These are phyloP conservation scores for Falco punctatus DNA, from an alignment of 2,113 vertebrate species.

Conservation along the genomic window DNA sequence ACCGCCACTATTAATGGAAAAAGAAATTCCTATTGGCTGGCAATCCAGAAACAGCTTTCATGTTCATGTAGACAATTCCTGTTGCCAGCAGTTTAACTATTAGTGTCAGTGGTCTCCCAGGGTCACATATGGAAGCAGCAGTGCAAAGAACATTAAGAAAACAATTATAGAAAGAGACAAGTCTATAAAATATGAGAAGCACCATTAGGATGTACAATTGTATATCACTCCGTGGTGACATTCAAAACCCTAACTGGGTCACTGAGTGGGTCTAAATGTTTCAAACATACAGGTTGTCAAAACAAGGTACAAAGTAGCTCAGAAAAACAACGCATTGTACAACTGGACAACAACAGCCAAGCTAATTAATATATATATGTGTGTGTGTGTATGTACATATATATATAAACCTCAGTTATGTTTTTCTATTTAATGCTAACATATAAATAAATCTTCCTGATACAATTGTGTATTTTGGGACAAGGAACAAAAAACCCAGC, in stretches of 20 bases:
- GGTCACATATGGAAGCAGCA: neutral
- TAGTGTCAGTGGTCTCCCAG: constrained; percentile 4
- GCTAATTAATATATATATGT: neutral
- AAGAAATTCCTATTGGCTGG: constrained; percentile 25
- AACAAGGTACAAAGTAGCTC: neutral
- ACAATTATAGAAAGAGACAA: neutral
- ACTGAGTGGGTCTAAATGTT: neutral
- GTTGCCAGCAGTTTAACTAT: constrained; percentile 1
- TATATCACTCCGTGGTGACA: neutral
- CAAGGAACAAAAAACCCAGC: neutral
- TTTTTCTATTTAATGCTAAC: neutral
- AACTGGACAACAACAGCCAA: neutral
- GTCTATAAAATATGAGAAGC: neutral
- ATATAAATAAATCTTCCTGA: neutral
- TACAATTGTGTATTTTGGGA: neutral
- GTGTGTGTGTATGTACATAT: too few species aligned
- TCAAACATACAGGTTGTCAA: neutral
- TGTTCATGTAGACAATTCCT: neutral
- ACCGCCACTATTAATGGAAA: constrained; percentile 16
- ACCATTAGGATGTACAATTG: neutral
- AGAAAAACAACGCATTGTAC: neutral
- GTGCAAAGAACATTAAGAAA: neutral
- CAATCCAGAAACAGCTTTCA: constrained; percentile 10
- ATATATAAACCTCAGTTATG: neutral
- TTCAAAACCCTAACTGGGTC: neutral